phyloP scores from a whole-genome alignment of 2,113 vertebrate genomes.

The Apteryx mantelli region DNA sequence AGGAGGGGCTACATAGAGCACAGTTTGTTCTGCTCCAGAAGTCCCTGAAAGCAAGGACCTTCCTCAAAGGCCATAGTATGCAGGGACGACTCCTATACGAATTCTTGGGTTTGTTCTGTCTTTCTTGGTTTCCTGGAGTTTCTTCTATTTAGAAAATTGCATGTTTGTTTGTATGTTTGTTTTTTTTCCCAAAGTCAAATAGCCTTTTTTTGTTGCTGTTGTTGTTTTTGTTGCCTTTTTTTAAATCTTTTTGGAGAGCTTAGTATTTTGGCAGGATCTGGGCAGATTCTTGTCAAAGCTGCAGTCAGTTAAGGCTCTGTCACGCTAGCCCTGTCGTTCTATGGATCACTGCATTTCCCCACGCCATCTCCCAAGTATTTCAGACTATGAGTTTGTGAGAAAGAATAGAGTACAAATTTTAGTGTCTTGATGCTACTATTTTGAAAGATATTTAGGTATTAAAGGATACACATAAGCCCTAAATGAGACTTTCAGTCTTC shows the following conservation, averaged over 20 bases:
- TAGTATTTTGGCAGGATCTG: too few species aligned
- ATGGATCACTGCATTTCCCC: too few species aligned
- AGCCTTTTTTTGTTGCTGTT: neutral
- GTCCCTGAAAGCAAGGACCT: neutral
- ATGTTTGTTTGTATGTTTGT: neutral
- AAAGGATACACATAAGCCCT: neutral
- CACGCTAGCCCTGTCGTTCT: too few species aligned
- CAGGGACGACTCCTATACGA: neutral
- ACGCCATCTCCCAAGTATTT: too few species aligned
- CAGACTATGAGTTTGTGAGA: neutral
- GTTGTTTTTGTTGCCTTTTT: too few species aligned
- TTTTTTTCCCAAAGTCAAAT: neutral
- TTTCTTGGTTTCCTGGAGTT: neutral
- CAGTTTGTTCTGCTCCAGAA: rapidly evolving
- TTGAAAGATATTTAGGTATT: neutral
- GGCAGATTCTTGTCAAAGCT: too few species aligned
- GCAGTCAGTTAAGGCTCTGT: too few species aligned
- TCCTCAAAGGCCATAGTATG: neutral
- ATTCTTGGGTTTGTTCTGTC: neutral
- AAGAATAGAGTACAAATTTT: neutral
- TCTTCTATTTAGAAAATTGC: neutral
- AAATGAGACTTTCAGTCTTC: neutral
- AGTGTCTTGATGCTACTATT: neutral
- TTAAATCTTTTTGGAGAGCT: too few species aligned
- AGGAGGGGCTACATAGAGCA: neutral